Percentiles rank a stretch among this genome's conserved stretches.
These are phyloP conservation scores for Scopus umbretta DNA, from an alignment of 2,113 vertebrate species.

Conservation along the genomic window DNA sequence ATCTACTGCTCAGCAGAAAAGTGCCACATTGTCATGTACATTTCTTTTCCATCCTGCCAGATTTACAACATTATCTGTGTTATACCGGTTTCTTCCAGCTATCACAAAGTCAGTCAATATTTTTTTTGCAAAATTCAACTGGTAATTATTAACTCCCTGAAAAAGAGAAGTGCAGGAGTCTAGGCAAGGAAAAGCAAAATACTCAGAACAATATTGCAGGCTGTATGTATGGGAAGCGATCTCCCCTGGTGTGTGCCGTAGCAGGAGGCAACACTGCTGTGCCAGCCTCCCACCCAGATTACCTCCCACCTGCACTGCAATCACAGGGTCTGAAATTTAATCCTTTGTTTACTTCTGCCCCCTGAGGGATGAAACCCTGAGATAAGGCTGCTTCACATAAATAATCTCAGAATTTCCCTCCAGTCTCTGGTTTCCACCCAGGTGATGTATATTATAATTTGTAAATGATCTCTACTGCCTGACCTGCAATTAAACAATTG, in stretches of 20 bases:
- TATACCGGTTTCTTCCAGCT: background rate
- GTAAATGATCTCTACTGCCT: background rate
- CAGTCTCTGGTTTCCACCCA: background rate
- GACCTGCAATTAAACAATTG: background rate
- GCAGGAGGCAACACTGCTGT: background rate
- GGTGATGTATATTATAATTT: background rate
- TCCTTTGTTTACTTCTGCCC: background rate
- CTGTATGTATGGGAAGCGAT: background rate
- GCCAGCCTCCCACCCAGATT: background rate
- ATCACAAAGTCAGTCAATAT: background rate
- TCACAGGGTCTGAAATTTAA: background rate
- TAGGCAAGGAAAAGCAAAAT: background rate
- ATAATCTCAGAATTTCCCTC: background rate
- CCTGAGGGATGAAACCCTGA: background rate
- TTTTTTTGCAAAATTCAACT: background rate
- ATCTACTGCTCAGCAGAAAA: background rate
- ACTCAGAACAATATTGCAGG: background rate
- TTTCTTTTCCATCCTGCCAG: background rate
- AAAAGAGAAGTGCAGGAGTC: background rate
- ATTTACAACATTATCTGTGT: background rate
- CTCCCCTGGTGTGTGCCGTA: background rate
- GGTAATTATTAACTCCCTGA: background rate
- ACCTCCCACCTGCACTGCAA: background rate
- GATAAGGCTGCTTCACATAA: background rate
- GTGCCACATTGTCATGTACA: background rate